phyloP scores from a whole-genome alignment of 2,888 invertebrate species.

The Barypeithes pellucidus region DNA sequence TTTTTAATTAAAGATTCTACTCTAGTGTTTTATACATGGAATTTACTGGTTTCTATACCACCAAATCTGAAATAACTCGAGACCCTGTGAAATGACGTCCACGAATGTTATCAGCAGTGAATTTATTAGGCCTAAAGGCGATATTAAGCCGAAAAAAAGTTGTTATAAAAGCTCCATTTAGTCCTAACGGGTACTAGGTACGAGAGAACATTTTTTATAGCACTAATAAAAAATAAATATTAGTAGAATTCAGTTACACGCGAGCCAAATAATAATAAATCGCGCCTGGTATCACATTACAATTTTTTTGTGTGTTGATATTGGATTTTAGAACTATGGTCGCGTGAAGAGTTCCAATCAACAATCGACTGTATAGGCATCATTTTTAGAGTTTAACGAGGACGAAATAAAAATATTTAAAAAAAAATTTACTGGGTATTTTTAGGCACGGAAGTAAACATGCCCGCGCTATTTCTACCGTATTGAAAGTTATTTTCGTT shows the following conservation, averaged over 20 bases:
- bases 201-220: not conserved
- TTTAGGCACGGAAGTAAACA: not conserved
- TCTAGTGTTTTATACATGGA: no score
- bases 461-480: not conserved
- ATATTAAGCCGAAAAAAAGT: no score
- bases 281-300: slow-evolving; percentile 1
- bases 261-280: slow-evolving; percentile 8
- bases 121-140: no score
- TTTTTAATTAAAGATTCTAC: no score
- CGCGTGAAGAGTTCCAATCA: slow-evolving; percentile 1
- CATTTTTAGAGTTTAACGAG: not conserved
- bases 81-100: no score
- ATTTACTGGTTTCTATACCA: no score
- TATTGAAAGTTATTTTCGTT: no score
- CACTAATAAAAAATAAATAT: not conserved
- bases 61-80: no score
- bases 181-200: not conserved
- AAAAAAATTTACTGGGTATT: not conserved
- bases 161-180: not conserved
- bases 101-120: no score
- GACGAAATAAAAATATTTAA: not conserved
- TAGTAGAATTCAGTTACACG: slow-evolving; percentile 7
- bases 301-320: not conserved
- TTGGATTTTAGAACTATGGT: slow-evolving; percentile 2
- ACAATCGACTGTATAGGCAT: not conserved